Evolutionary conservation across 2,888 invertebrate genomes (phyloP).

Genomic region (Psylliodes chrysocephalus): DNA sequence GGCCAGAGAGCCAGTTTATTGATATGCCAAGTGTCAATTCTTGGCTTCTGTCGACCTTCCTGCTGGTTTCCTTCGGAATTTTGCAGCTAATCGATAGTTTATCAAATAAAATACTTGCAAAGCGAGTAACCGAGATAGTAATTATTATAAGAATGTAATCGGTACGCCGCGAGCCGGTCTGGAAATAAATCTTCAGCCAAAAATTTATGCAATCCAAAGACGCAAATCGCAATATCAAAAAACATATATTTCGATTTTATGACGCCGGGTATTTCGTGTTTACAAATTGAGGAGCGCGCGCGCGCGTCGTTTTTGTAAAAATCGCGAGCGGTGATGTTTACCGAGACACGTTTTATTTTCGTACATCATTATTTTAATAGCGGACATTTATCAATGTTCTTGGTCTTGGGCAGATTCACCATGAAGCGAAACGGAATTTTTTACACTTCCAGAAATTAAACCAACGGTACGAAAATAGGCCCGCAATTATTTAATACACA

Average conservation of each 20-base stretch:
- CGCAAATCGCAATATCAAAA: background rate
- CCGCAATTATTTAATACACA: slow-evolving; percentile 3
- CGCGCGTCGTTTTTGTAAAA: slow-evolving; percentile 43
- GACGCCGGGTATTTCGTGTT: background rate
- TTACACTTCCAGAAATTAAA: slow-evolving; percentile 31
- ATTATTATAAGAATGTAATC: no score
- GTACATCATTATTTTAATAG: slow-evolving; percentile 54
- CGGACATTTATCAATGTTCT: slow-evolving; percentile 47
- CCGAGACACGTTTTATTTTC: slow-evolving; percentile 49
- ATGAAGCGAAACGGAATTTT: slow-evolving; percentile 32
- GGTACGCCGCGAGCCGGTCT: no score
- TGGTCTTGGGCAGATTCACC: slow-evolving; percentile 31
- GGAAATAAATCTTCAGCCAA: slow-evolving; percentile 6
- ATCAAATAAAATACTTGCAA: no score
- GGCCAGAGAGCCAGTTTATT: no score
- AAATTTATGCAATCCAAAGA: slow-evolving; percentile 19
- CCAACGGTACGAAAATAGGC: slow-evolving; percentile 18
- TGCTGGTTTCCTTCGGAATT: no score
- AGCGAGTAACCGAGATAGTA: no score
- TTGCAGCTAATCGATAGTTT: no score
- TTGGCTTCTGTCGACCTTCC: no score
- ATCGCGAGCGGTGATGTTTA: slow-evolving; percentile 42
- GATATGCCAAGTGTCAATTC: no score
- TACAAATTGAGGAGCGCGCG: slow-evolving; percentile 26
- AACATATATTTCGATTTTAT: background rate